Percentiles rank a stretch among this genome's conserved stretches.
Conservation (phyloP, 1,140 invertebrate genomes). For the Lutraria rhynchaena region DNA sequence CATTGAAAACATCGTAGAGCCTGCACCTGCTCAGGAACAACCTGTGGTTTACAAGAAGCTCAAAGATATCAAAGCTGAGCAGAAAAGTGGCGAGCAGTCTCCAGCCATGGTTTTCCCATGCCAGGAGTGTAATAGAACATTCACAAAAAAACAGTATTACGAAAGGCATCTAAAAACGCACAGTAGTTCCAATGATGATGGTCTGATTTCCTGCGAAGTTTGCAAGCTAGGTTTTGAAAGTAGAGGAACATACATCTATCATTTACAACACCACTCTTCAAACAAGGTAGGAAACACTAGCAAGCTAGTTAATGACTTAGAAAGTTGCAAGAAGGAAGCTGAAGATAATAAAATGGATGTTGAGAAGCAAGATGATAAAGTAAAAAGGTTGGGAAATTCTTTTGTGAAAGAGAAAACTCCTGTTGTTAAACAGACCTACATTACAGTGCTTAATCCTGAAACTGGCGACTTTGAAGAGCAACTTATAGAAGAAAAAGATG, state of each 20-base stretch:
- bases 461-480: slow-evolving; percentile 56
- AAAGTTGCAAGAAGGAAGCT: neutral
- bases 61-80: slow-evolving; percentile 36
- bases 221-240: slow-evolving; percentile 23
- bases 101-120: slow-evolving; percentile 19
- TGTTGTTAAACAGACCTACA: slow-evolving; percentile 3
- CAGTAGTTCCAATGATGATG: neutral
- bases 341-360: neutral
- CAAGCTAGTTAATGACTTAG: neutral
- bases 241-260: slow-evolving; percentile 47
- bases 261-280: slow-evolving; percentile 38
- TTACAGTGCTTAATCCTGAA: slow-evolving; percentile 45
- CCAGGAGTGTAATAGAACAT: slow-evolving; percentile 19
- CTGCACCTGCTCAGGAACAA: slow-evolving; percentile 2
- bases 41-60: slow-evolving; percentile 31
- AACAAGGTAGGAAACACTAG: slow-evolving; percentile 1
- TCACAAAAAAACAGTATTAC: slow-evolving; percentile 36
- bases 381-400: neutral
- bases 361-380: neutral
- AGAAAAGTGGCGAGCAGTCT: neutral
- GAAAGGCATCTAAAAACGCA: slow-evolving; percentile 46
- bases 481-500: slow-evolving; percentile 47
- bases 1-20: slow-evolving; percentile 25
- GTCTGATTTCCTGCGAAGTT: slow-evolving; percentile 37
- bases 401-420: slow-evolving; percentile 8